Conservation (phyloP, 2,113 vertebrate species). For the Nibea coibor region DNA sequence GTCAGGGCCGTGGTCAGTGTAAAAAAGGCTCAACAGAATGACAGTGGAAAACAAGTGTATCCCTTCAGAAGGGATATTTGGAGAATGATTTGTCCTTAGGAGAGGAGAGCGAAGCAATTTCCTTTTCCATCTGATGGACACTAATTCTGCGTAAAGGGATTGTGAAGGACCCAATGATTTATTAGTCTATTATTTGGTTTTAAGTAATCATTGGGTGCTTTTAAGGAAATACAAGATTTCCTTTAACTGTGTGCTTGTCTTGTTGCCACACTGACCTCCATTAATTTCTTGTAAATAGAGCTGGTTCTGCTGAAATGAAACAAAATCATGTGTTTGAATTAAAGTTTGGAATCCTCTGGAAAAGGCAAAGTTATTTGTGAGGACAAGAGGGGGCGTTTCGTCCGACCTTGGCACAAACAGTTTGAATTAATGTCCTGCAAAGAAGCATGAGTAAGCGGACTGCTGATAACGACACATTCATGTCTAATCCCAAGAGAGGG, state of each 20-base stretch:
- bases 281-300: conserved; percentile 56
- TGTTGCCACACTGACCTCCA: conserved; percentile 38
- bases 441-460: not conserved
- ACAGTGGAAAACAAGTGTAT: conserved; percentile 15
- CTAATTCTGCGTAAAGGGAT: conserved; percentile 34
- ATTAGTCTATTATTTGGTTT: conserved; percentile 22
- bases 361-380: conserved; percentile 2
- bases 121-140: conserved; percentile 33
- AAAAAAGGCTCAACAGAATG: conserved; percentile 5
- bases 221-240: conserved; percentile 33
- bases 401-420: conserved; percentile 25
- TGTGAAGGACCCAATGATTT: conserved; percentile 14
- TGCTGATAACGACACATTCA: not conserved
- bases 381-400: not conserved
- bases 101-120: conserved; percentile 19
- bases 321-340: conserved; percentile 41
- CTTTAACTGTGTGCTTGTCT: not conserved
- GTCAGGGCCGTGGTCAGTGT: not conserved
- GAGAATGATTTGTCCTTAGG: conserved; percentile 29
- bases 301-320: conserved; percentile 44
- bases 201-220: conserved; percentile 50
- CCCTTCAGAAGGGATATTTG: conserved; percentile 30
- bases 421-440: not conserved
- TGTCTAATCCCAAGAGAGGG: conserved; percentile 34
- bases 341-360: conserved; percentile 45